Evolutionary conservation across 37 sponge, comb jelly and placozoan species (phyloP).

Genomic region (Agelas oroides): DNA sequence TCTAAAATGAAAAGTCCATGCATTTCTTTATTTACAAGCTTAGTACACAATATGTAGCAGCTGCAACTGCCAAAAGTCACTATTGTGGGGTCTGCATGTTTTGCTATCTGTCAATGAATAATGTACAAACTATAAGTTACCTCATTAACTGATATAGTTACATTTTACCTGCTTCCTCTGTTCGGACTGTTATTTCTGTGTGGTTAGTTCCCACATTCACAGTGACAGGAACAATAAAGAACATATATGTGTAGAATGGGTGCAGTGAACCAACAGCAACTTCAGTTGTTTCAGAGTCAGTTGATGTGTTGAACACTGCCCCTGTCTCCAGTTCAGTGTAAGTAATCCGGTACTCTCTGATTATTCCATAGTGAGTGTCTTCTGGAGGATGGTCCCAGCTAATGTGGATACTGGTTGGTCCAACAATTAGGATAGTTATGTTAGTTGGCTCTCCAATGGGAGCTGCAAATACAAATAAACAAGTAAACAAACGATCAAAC

Average conservation of each 20-base stretch:
- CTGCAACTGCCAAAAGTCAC: too few species aligned
- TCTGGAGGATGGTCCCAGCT: constrained; percentile 20
- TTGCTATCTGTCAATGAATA: too few species aligned
- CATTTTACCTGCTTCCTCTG: constrained; percentile 32
- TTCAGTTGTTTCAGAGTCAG: background rate
- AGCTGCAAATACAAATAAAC: background rate
- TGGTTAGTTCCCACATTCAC: constrained; percentile 10
- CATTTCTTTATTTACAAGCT: too few species aligned
- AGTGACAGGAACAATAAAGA: background rate
- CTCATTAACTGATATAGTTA: too few species aligned
- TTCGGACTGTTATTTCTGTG: background rate
- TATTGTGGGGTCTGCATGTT: too few species aligned
- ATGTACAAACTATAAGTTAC: too few species aligned
- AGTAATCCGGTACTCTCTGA: constrained; percentile 19
- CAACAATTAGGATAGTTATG: background rate
- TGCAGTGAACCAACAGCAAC: background rate
- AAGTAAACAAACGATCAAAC: too few species aligned
- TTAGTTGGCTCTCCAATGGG: constrained; percentile 43
- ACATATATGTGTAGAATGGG: background rate
- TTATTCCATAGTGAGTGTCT: constrained; percentile 15
- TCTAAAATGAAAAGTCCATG: too few species aligned
- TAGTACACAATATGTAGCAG: too few species aligned
- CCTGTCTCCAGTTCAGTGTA: constrained; percentile 21
- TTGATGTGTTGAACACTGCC: background rate
- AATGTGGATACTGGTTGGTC: constrained; percentile 8